Conservation (phyloP, 1,140 invertebrate genomes). For the honey bee (Apis mellifera) region Amel_HAv3.1 CM009937.2:531501-532000, state of each 20-base stretch:
- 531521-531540: no score
- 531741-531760: background rate
- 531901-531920: no score
- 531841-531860: background rate
- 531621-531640: no score
- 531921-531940: no score
- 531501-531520: no score
- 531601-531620: background rate
- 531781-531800: background rate
- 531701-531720: slow-evolving; percentile 11
- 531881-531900: no score
- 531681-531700: background rate
- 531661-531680: background rate
- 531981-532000: no score
- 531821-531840: background rate
- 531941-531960: no score
- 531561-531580: no score
- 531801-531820: slow-evolving; percentile 22
- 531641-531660: background rate
- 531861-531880: no score
- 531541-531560: no score
- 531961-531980: no score
- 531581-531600: background rate
- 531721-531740: background rate
- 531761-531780: slow-evolving; percentile 2